Percentiles rank a stretch among this genome's conserved stretches.
These are phyloP conservation scores for Cerastoderma edule DNA, from an alignment of 2,888 invertebrate genomes.

Conservation along the genomic window DNA sequence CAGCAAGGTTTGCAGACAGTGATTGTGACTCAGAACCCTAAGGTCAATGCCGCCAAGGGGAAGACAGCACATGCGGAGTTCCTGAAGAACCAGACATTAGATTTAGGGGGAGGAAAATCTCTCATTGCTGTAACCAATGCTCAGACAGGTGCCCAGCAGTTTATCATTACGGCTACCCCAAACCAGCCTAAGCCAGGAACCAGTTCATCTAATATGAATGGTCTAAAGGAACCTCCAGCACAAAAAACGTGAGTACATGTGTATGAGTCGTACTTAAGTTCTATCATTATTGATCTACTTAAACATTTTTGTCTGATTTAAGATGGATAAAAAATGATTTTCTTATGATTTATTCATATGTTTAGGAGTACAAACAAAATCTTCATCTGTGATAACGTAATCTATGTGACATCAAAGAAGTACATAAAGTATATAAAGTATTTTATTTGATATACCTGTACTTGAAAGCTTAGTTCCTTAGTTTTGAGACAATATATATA, in stretches of 20 bases:
- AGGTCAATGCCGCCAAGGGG: slow-evolving; percentile 52
- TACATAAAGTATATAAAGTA: too few species aligned
- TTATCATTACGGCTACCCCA: slow-evolving; percentile 50
- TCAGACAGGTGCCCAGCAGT: slow-evolving; percentile 52
- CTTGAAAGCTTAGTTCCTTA: too few species aligned
- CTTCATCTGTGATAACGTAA: too few species aligned
- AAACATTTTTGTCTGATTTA: too few species aligned
- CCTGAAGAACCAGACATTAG: slow-evolving; percentile 63
- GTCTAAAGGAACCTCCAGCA: slow-evolving; percentile 41
- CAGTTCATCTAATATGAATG: slow-evolving; percentile 36
- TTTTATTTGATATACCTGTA: too few species aligned
- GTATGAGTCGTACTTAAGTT: too few species aligned
- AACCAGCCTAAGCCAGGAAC: slow-evolving; percentile 34
- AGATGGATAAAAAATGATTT: too few species aligned
- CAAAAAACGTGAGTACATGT: slow-evolving; percentile 54
- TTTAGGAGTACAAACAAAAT: too few species aligned
- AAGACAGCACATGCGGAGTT: slow-evolving; percentile 60
- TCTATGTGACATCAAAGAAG: too few species aligned
- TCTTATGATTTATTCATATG: too few species aligned
- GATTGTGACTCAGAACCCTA: slow-evolving; percentile 62
- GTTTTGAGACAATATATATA: too few species aligned
- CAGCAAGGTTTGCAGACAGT: slow-evolving; percentile 65
- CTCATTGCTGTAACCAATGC: slow-evolving; percentile 52
- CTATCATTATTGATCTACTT: too few species aligned
- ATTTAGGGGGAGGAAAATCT: slow-evolving; percentile 53